Percentiles rank a stretch among this genome's conserved stretches.
Conservation (phyloP, 2,888 invertebrate genomes). For the Rhagium mordax region DNA sequence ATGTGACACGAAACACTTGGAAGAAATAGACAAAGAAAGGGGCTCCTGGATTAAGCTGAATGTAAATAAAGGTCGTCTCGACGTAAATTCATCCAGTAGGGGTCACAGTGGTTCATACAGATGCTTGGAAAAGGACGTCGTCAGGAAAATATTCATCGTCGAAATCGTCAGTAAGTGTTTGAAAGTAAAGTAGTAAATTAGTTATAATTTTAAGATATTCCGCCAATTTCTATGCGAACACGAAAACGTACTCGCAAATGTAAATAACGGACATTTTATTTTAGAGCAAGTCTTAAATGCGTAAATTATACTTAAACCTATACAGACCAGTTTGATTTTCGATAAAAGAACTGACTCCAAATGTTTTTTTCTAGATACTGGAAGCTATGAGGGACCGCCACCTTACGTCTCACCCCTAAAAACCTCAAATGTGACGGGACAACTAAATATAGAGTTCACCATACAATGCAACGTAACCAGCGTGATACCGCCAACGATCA, state of each 20-base stretch:
- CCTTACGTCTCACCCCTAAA: conserved; percentile 60
- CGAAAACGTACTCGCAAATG: too few species aligned
- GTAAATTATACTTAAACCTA: too few species aligned
- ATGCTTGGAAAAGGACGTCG: conserved; percentile 57
- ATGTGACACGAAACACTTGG: conserved; percentile 49
- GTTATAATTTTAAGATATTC: neutral
- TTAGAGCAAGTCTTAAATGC: too few species aligned
- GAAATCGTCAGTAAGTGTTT: conserved; percentile 59
- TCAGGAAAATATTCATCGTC: conserved; percentile 58
- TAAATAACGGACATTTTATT: too few species aligned
- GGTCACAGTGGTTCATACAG: conserved; percentile 62
- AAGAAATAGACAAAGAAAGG: conserved; percentile 35
- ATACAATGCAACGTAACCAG: conserved; percentile 66
- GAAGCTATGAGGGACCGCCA: conserved; percentile 55
- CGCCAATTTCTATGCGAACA: too few species aligned
- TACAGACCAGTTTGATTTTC: too few species aligned
- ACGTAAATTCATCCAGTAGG: conserved; percentile 57
- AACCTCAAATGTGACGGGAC: conserved; percentile 60
- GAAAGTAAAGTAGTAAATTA: neutral
- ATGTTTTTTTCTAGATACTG: conserved; percentile 53
- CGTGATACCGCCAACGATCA: conserved; percentile 61
- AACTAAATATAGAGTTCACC: conserved; percentile 61
- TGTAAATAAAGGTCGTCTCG: conserved; percentile 53
- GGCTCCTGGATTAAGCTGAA: conserved; percentile 53
- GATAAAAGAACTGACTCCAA: too few species aligned